Evolutionary conservation across 2,888 invertebrate genomes (phyloP), one percentile per base, ranked within the genome.

Genomic region (Tachina lurida): DNA sequence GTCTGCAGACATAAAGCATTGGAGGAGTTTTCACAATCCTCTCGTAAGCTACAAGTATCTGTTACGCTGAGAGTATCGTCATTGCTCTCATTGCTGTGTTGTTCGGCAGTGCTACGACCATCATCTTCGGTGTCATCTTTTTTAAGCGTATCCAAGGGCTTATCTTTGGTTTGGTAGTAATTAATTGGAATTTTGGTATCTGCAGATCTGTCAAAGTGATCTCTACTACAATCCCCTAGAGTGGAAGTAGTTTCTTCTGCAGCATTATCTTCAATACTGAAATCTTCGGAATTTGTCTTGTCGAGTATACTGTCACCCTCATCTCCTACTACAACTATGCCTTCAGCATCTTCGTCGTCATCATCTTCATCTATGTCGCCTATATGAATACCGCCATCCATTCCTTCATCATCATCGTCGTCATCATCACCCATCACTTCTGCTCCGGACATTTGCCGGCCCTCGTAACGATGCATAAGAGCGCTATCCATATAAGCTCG

Each of bases 241-340:
- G 87, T 89, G 76, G 88, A 86, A 22, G 75, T 87, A 3, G 87
- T 84, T 67, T 93, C 90, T 87, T 92, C 87, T 45, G 88, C 89
- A 54, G 90, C 89, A 89, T 92, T 86, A 43, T 86, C 88, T 80
- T 91, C 92, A 74, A 91, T 90, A 78, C 90, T 89, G 41, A 89
- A 91, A 58, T 91, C 92, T 74, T 92, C 91, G 39, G 91, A 91
- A 58, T 90, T 87, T 88, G 93, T 88, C 94, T 94, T 78, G 93
- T 91, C 91, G 15, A 91, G 89, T 67, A 90, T 90, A 86, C 92
- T 96, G 87, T 96, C 96, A 74, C 96, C 95, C 87, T 96, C 96
- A 54, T 96, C 96, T 65, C 95, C 95, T 15, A 96, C 97, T 1
- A 96, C 96, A 0, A 96, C 96, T 79, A 96, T 96, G 10, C 96